Conservation (phyloP, 2,113 vertebrate species). For the Anas platyrhynchos region DNA sequence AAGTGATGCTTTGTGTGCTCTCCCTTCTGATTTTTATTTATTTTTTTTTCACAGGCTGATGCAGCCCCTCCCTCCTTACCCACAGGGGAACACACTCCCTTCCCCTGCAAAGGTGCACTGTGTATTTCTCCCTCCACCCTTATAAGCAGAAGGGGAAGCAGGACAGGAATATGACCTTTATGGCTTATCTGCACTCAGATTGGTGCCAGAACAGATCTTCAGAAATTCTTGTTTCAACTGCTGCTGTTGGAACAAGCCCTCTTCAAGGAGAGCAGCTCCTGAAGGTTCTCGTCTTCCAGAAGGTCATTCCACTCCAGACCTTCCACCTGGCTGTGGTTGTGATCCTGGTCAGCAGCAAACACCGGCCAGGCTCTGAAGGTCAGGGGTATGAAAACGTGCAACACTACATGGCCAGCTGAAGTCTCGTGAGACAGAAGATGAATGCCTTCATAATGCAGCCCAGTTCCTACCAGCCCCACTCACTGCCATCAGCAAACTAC, state of each 20-base stretch:
- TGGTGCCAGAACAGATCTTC: not conserved
- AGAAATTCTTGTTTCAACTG: not conserved
- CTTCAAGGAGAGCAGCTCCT: not conserved
- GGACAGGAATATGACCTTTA: not conserved
- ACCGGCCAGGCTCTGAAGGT: not conserved
- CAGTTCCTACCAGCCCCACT: not conserved
- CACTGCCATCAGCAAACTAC: not conserved
- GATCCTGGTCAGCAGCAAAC: not conserved
- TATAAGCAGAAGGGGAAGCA: not conserved
- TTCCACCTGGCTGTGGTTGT: not conserved
- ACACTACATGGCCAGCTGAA: not conserved
- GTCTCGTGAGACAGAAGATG: not conserved
- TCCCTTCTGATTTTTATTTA: not conserved
- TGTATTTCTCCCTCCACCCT: not conserved
- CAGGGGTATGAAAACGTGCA: not conserved
- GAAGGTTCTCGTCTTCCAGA: not conserved
- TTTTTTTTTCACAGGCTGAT: not conserved
- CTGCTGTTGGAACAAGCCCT: rapidly evolving
- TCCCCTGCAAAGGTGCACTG: not conserved
- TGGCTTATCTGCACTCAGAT: not conserved
- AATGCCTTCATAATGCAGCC: not conserved
- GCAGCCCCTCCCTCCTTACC: not conserved
- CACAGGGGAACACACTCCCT: not conserved
- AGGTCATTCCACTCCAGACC: not conserved
- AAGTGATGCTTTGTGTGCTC: not conserved